These are phyloP conservation scores for Falcunculus frontatus DNA, from an alignment of 2,113 vertebrate genomes.

Conservation along the genomic window DNA sequence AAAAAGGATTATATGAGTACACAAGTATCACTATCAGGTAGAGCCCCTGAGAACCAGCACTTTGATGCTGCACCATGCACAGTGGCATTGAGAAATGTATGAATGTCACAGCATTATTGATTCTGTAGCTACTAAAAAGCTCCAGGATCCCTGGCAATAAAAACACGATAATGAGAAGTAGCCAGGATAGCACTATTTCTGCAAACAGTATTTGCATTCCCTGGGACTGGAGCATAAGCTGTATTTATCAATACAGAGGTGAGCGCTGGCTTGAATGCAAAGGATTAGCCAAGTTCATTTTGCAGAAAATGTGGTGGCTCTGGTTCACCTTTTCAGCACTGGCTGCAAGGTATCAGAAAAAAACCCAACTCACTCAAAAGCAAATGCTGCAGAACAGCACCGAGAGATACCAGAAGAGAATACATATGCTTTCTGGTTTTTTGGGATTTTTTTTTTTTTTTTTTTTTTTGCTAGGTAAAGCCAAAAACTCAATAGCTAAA, in stretches of 20 bases:
- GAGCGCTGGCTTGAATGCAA: background rate
- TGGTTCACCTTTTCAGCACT: background rate
- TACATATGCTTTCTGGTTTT: background rate
- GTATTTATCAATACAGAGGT: background rate
- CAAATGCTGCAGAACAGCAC: background rate
- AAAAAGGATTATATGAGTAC: background rate
- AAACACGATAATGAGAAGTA: slow-evolving; percentile 36
- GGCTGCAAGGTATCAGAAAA: background rate
- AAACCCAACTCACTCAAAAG: background rate
- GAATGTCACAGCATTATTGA: slow-evolving; percentile 43
- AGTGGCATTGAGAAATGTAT: background rate
- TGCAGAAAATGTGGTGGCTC: background rate
- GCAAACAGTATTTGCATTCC: slow-evolving; percentile 29
- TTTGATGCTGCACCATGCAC: background rate
- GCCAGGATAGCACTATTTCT: slow-evolving; percentile 19
- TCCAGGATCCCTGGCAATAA: slow-evolving; percentile 31
- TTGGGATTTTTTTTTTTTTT: background rate
- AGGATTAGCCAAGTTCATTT: background rate
- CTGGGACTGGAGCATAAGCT: background rate
- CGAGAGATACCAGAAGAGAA: background rate
- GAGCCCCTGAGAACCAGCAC: background rate
- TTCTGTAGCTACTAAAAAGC: slow-evolving; percentile 32
- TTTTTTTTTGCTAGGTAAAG: background rate
- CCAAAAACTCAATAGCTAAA: background rate
- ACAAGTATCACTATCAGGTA: background rate